Evolutionary conservation across 1,140 invertebrate genomes (phyloP), one percentile per base, ranked within the genome.

Genomic region (Vanessa tameamea): DNA sequence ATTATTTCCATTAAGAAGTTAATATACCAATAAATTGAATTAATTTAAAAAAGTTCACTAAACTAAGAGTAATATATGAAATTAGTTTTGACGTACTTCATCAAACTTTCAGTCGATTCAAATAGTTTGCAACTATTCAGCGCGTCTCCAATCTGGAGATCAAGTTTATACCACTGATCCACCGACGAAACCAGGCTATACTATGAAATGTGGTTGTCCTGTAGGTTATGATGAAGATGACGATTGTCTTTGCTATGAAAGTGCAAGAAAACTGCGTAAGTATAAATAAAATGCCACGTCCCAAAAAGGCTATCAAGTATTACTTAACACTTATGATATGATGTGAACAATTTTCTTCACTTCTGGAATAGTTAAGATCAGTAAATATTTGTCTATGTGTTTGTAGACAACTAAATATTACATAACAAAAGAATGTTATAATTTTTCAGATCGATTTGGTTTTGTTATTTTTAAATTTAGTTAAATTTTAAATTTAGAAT

Each of bases 121-220:
- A 74, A 20, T 90, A 8, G 76, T 90, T 1, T 92, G 90, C 77
- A 92, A 92, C 69, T 89, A 77, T 50, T 90, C 88, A 7, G 61
- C 72, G 0, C 70, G 77, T 0, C 78, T 82, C 31, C 64, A 43
- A 3, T 59, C 51, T 12, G 80, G 78, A 0, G 37, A 43, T 0
- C 51, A 55, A 0, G 75, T 87, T 0, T 92, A 86, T 65, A 72
- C 76, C 0, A 85, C 75, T 0, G 66, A 78, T 0, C 76, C 81
- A 7, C 81, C 84, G 2, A 72, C 68, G 0, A 20, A 78, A 14
- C 47, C 57, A 0, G 78, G 73, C 0, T 82, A 71, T 14, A 82
- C 78, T 0, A 31, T 78, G 13, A 59, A 51, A 15, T 90, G 87
- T 20, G 90, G 90, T 9, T 92, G 90, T 37, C 88, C 88, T 1